A percentile compares a stretch with the other conserved stretches of the same genome.
These are phyloP conservation scores for Rhynchonycteris naso DNA, from an alignment of 2,797 vertebrate species.

Conservation along the genomic window DNA sequence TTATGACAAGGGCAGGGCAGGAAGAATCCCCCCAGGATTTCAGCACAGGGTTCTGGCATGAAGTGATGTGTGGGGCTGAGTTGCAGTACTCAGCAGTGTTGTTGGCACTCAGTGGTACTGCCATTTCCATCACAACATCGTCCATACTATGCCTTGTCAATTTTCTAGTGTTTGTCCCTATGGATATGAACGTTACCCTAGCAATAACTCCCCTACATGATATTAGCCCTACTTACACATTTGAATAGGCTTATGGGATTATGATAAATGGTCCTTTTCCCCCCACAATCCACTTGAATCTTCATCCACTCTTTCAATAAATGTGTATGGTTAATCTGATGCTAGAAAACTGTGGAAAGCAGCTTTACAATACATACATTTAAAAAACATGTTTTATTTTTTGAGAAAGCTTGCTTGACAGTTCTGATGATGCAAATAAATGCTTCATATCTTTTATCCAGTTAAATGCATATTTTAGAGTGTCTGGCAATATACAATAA, in stretches of 20 bases:
- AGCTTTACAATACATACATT: background rate
- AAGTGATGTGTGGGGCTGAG: fast-evolving
- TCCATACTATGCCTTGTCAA: background rate
- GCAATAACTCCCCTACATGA: background rate
- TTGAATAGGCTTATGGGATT: background rate
- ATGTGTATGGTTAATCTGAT: slow-evolving; percentile 10
- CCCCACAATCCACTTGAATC: background rate
- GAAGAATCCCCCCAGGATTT: background rate
- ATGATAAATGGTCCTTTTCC: background rate
- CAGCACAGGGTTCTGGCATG: fast-evolving
- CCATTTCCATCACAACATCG: background rate
- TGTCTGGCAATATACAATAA: background rate
- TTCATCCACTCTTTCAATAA: background rate
- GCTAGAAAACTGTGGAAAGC: background rate
- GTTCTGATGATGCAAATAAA: background rate
- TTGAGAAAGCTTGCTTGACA: background rate
- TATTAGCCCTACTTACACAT: background rate
- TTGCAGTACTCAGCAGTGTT: background rate
- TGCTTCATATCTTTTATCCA: slow-evolving; percentile 10
- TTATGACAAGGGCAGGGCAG: background rate
- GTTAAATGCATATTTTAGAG: background rate
- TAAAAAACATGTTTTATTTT: background rate
- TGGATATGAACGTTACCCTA: background rate
- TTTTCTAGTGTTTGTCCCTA: background rate
- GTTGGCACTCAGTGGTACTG: fast-evolving